These are phyloP conservation scores for Mesochorus sp. DNA, from an alignment of 2,888 invertebrate genomes.

Conservation along the genomic window DNA sequence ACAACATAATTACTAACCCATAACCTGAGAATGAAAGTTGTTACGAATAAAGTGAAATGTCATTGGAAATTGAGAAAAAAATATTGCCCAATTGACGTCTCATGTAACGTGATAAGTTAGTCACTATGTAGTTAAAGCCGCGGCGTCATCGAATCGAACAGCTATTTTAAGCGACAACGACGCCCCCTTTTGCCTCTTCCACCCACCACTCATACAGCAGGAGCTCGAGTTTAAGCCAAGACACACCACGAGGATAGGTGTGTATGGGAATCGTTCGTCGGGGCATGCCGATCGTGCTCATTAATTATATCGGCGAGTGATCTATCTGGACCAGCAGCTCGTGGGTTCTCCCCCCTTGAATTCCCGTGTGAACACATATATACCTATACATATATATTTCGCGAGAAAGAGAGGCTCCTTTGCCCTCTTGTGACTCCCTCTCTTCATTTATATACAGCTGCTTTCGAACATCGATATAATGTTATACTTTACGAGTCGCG, in stretches of 20 bases:
- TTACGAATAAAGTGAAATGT: no score
- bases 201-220: not conserved
- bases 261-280: slow-evolving; percentile 76
- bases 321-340: slow-evolving; percentile 76
- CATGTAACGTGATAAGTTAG: slow-evolving; percentile 1
- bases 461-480: slow-evolving; percentile 29
- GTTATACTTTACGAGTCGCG: slow-evolving; percentile 18
- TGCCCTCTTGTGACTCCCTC: slow-evolving; percentile 45
- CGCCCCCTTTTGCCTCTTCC: not conserved
- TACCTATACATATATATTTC: slow-evolving; percentile 50
- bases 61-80: not conserved
- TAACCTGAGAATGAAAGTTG: no score
- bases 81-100: not conserved
- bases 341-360: slow-evolving; percentile 54
- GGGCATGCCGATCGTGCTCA: slow-evolving; percentile 73
- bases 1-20: no score
- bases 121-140: not conserved
- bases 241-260: slow-evolving; percentile 68
- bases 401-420: slow-evolving; percentile 59
- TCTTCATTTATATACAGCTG: slow-evolving; percentile 2
- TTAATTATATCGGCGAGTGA: slow-evolving; percentile 78
- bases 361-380: slow-evolving; percentile 51
- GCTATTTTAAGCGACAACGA: slow-evolving; percentile 24
- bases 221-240: slow-evolving; percentile 23
- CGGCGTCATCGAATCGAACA: slow-evolving; percentile 22